Conservation (phyloP, 1,140 invertebrate genomes). For the Hydropsyche tenuis region DNA sequence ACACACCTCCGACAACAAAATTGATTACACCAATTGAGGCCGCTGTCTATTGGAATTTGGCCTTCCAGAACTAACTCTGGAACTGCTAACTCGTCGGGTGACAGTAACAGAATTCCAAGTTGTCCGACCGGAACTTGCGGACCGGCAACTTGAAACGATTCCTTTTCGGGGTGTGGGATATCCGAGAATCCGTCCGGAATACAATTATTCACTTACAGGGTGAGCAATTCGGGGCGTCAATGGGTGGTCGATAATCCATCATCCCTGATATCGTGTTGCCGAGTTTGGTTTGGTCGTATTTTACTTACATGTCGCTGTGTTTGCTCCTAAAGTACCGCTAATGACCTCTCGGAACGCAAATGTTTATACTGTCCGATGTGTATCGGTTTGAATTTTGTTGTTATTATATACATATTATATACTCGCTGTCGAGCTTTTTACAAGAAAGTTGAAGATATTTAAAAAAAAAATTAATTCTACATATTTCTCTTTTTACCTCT, state of each 20-base stretch:
- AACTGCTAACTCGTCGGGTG: slow-evolving; percentile 34
- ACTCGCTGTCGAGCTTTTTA: too few relatives aligned
- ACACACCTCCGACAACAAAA: slow-evolving; percentile 39
- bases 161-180: background rate
- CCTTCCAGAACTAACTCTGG: background rate
- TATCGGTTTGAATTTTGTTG: background rate
- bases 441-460: too few relatives aligned
- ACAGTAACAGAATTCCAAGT: slow-evolving; percentile 46
- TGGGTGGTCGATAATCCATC: slow-evolving; percentile 21
- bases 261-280: slow-evolving; percentile 28
- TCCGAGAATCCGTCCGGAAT: background rate
- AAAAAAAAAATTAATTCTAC: too few relatives aligned
- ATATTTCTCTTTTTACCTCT: too few relatives aligned
- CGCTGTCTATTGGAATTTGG: slow-evolving; percentile 36
- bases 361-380: slow-evolving; percentile 6
- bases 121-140: slow-evolving; percentile 25
- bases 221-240: background rate
- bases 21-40: slow-evolving; percentile 44
- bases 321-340: slow-evolving; percentile 6
- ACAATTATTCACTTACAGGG: slow-evolving; percentile 33
- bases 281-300: too few relatives aligned
- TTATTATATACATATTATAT: too few relatives aligned
- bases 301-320: too few relatives aligned
- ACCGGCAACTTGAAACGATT: slow-evolving; percentile 16
- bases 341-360: background rate